Percentiles rank a stretch among this genome's conserved stretches.
Conservation (phyloP, 1,140 invertebrate genomes). For the Drosophila lacertosa region DNA sequence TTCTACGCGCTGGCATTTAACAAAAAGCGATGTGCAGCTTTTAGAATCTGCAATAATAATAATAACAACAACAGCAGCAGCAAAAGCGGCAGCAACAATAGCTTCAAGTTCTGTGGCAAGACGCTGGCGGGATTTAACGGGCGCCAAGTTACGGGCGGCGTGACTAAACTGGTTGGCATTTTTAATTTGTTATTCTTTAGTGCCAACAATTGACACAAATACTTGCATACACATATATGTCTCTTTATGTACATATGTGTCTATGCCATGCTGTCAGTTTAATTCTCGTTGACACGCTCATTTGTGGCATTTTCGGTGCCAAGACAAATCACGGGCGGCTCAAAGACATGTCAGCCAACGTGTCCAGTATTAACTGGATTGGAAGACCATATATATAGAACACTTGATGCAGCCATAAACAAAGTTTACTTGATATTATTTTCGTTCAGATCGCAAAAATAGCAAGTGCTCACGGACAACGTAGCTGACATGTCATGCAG, state of each 20-base stretch:
- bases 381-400: no score
- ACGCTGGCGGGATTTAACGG: background rate
- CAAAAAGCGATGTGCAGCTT: conserved; percentile 33
- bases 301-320: background rate
- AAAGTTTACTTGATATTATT: no score
- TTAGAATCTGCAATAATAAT: conserved; percentile 33
- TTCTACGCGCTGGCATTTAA: conserved; percentile 44
- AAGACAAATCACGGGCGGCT: background rate
- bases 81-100: conserved; percentile 26
- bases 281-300: background rate
- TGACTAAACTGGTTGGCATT: conserved; percentile 52
- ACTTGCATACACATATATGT: background rate
- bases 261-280: background rate
- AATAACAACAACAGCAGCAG: conserved; percentile 15
- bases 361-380: no score
- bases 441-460: no score
- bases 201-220: conserved; percentile 48
- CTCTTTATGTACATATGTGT: background rate
- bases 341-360: background rate
- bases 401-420: no score
- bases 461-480: background rate
- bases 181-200: conserved; percentile 40
- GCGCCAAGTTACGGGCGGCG: conserved; percentile 6
- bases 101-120: conserved; percentile 13
- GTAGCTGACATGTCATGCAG: background rate